phyloP scores from a whole-genome alignment of 2,888 invertebrate species.

The Lomographa bimaculata region DNA sequence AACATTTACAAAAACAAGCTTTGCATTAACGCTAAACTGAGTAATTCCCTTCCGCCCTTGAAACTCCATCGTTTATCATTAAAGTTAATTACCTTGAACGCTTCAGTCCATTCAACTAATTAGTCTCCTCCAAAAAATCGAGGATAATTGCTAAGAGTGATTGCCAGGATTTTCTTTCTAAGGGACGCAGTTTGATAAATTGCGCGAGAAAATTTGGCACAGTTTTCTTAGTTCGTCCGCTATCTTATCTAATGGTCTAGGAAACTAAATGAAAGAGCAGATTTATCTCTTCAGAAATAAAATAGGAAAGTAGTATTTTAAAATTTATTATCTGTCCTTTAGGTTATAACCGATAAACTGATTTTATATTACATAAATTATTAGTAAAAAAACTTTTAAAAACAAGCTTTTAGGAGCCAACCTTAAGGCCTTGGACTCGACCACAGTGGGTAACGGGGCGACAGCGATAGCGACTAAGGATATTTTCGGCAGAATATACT shows the following conservation, averaged over 20 bases:
- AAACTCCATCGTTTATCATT: conserved; percentile 65
- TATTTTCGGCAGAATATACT: too few species aligned
- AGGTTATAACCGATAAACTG: too few species aligned
- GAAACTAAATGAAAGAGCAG: conserved; percentile 11
- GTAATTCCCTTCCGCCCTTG: conserved; percentile 35
- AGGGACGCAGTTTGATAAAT: conserved; percentile 67
- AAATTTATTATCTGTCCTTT: too few species aligned
- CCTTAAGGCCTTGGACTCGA: too few species aligned
- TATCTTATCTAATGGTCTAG: conserved; percentile 17
- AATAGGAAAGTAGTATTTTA: too few species aligned
- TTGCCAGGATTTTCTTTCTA: conserved; percentile 69
- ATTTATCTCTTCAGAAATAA: too few species aligned
- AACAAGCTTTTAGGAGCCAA: too few species aligned
- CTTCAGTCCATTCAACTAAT: conserved; percentile 73
- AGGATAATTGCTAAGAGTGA: conserved; percentile 73
- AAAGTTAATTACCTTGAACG: conserved; percentile 72
- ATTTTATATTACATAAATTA: too few species aligned
- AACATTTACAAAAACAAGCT: conserved; percentile 10
- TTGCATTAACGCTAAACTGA: conserved; percentile 14
- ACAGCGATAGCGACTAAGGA: too few species aligned
- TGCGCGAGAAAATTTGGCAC: conserved; percentile 35
- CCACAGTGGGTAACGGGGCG: too few species aligned
- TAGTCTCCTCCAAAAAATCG: conserved; percentile 71
- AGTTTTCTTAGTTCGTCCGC: conserved; percentile 36
- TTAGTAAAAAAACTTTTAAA: too few species aligned